phyloP scores from a whole-genome alignment of 1,140 invertebrate genomes.

The Tetranychus cinnabarinus region DNA sequence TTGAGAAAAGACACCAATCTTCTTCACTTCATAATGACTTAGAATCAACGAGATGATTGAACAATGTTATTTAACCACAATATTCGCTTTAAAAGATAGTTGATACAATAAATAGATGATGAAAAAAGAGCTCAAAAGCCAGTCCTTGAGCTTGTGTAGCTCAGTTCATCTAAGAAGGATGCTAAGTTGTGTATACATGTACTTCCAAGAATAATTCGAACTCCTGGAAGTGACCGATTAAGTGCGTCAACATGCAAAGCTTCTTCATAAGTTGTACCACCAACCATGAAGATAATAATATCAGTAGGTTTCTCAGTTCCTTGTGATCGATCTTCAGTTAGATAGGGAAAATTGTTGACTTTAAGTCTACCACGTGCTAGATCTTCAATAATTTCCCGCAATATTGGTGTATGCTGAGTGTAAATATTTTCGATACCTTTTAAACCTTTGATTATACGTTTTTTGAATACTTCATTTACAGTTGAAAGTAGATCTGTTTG shows the following conservation, averaged over 20 bases:
- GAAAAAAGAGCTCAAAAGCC: too few species aligned
- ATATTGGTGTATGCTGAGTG: conserved; percentile 69
- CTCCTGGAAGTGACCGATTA: conserved; percentile 44
- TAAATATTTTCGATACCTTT: conserved; percentile 94
- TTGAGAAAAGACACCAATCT: too few species aligned
- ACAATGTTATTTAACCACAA: too few species aligned
- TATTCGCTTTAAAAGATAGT: too few species aligned
- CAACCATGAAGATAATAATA: conserved; percentile 80
- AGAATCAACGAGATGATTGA: too few species aligned
- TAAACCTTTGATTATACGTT: conserved; percentile 70
- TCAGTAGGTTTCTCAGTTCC: conserved; percentile 43
- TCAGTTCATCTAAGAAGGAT: conserved; percentile 9
- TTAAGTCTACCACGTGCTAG: conserved; percentile 61
- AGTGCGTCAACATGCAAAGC: conserved; percentile 58
- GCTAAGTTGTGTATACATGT: conserved; percentile 63
- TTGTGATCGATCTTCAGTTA: conserved; percentile 21
- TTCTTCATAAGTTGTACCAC: conserved; percentile 93
- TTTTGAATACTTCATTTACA: conserved; percentile 48
- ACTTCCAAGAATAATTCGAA: conserved; percentile 61
- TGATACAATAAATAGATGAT: too few species aligned
- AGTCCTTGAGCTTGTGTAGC: background rate
- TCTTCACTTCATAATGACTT: too few species aligned
- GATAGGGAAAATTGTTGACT: conserved; percentile 53
- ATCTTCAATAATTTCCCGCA: conserved; percentile 66
- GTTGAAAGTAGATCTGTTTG: conserved; percentile 44